Base-by-base conservation (phyloP, 2,888 invertebrate species). In the Tenthredo scrophulariae region DNA sequence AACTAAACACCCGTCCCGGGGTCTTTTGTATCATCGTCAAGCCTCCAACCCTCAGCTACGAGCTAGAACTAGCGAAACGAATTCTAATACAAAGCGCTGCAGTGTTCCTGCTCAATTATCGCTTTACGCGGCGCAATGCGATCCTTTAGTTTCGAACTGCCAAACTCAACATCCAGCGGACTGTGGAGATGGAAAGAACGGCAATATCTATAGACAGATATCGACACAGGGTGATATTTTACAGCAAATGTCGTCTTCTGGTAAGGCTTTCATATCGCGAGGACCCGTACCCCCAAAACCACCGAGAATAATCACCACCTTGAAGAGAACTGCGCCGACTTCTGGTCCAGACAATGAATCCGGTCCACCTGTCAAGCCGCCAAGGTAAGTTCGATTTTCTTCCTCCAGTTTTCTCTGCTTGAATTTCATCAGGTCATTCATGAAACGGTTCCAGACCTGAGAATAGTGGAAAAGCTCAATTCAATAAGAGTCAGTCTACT, bases 41-140 rank as follows among this genome's bases (percentile, higher is more conserved):
- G 89, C 90, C 85, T 92, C 93, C 46, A 92, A 92, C 88, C 91
- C 91, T 22, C 91, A 91, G 84, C 83, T 92, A 65, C 87, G 89
- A 9, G 88, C 77, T 82, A 86, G 18, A 85, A 87, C 84, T 84
- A 84, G 85, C 87, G 87, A 83, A 37, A 84, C 84, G 62, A 85
- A 77, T 65, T 18, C 50, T 1, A 75, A 67, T 0, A 22, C 15
- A 9, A 54, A 58, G 29, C 85, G 82, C 65, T 85, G 80, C 62
- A 80, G 80, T 33, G 29, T 79, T 86, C 65, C 86, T 80, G 40
- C 85, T 74, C 82, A 85, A 74, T 74, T 85, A 70, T 50, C 67
- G 62, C 13, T 79, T 85, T 87, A 86, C 82, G 84, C 87, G 29
- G 74, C 37, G 65, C 70, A 72, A 18, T 9, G 15, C 37, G 50